Conservation (phyloP, 1,140 invertebrate genomes). For the Xylocopa sonorina region DNA sequence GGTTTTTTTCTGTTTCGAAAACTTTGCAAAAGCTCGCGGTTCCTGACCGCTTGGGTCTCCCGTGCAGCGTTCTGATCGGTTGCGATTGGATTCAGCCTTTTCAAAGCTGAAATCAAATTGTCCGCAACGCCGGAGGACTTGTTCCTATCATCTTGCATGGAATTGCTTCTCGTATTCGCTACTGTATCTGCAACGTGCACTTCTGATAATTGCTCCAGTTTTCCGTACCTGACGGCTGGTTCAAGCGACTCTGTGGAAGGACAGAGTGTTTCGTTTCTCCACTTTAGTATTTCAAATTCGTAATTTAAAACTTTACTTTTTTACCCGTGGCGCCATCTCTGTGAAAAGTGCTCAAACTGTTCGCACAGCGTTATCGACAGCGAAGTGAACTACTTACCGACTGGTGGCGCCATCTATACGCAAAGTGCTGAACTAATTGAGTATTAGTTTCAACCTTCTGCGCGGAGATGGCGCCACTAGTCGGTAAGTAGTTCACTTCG, state of each 20-base stretch:
- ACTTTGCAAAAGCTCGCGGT: slow-evolving; percentile 34
- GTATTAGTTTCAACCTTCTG: too few relatives aligned
- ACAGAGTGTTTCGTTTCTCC: background rate
- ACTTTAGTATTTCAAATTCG: background rate
- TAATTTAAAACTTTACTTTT: too few relatives aligned
- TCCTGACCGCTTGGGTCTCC: background rate
- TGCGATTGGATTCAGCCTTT: slow-evolving; percentile 13
- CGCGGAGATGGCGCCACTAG: too few relatives aligned
- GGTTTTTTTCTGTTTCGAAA: slow-evolving; percentile 23
- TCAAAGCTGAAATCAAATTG: background rate
- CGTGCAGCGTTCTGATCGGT: background rate
- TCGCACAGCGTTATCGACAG: too few relatives aligned
- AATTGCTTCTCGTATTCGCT: background rate
- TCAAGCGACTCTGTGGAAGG: slow-evolving; percentile 43
- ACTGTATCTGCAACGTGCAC: slow-evolving; percentile 67
- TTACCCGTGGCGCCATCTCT: too few relatives aligned
- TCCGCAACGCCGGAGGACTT: background rate
- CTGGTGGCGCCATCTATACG: too few relatives aligned
- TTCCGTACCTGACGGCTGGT: slow-evolving; percentile 70
- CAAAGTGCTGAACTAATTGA: too few relatives aligned
- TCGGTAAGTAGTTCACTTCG: too few relatives aligned
- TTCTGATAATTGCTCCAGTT: slow-evolving; percentile 73
- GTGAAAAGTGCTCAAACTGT: too few relatives aligned
- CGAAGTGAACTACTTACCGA: too few relatives aligned
- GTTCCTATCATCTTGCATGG: background rate